Evolutionary conservation across 2,888 invertebrate species (phyloP).

Genomic region (Melanchra persicariae): DNA sequence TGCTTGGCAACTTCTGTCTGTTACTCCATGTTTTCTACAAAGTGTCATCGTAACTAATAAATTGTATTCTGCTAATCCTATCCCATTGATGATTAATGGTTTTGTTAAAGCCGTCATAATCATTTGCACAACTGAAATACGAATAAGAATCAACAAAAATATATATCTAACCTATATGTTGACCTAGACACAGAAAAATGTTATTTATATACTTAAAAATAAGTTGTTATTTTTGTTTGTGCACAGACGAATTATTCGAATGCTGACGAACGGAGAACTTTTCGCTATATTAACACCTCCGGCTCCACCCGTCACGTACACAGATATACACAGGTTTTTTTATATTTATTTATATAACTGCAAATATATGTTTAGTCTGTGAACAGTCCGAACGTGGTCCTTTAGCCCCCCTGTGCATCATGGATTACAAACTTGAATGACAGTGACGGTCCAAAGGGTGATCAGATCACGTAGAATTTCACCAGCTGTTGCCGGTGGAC

Average conservation of each 20-base stretch:
- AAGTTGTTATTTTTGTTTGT: conserved; percentile 77
- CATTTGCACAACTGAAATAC: not conserved
- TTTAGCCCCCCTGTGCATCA: conserved; percentile 10
- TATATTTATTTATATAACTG: conserved; percentile 52
- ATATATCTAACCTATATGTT: conserved; percentile 18
- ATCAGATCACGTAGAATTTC: conserved; percentile 12
- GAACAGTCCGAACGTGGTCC: conserved; percentile 22
- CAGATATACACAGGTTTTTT: conserved; percentile 79
- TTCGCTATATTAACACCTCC: conserved; percentile 76
- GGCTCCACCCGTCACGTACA: conserved; percentile 77
- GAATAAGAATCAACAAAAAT: not conserved
- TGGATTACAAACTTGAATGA: not conserved
- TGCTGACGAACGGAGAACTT: conserved; percentile 82
- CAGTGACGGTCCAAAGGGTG: not conserved
- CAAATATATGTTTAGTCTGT: conserved; percentile 44
- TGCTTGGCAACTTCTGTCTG: conserved; percentile 40
- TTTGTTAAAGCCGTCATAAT: conserved; percentile 1
- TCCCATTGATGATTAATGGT: not conserved
- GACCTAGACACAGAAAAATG: conserved; percentile 13
- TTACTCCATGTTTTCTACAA: conserved; percentile 42
- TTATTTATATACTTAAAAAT: conserved; percentile 31
- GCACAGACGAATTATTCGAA: conserved; percentile 87
- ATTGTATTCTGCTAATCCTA: not conserved
- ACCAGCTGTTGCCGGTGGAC: conserved; percentile 5
- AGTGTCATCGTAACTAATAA: conserved; percentile 41